Conservation (phyloP, 2,797 vertebrate species). For the Tinamus major region DNA sequence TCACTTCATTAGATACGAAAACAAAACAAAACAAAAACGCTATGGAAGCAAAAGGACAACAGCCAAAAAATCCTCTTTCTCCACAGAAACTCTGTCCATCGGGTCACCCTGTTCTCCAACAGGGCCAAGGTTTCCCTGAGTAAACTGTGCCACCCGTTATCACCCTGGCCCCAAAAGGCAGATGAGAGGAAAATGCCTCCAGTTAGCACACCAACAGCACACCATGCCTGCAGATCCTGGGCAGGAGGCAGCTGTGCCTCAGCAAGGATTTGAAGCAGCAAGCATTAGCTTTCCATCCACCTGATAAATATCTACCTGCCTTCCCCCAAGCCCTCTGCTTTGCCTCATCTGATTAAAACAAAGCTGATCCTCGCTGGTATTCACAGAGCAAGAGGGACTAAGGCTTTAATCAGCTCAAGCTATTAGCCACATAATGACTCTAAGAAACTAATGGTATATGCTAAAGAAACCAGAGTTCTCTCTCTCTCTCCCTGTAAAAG, state of each 20-base stretch:
- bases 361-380: conserved; percentile 41
- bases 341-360: conserved; percentile 64
- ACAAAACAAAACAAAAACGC: not conserved
- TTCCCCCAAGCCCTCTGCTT: conserved; percentile 28
- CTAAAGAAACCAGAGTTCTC: not conserved
- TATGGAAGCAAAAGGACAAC: not conserved
- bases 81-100: not conserved
- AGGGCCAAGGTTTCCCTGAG: not conserved
- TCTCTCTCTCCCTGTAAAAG: not conserved
- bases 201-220: not conserved
- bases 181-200: not conserved
- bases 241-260: conserved; percentile 12
- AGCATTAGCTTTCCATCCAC: not conserved
- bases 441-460: not conserved
- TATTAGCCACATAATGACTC: conserved; percentile 29
- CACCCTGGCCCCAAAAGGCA: not conserved
- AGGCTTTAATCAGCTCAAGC: conserved; percentile 51
- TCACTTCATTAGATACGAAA: not conserved
- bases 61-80: not conserved
- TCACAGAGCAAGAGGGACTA: conserved; percentile 21
- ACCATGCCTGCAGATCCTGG: not conserved
- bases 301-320: conserved; percentile 39
- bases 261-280: conserved; percentile 53
- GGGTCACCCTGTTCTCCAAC: not conserved
- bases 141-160: not conserved